phyloP scores from a whole-genome alignment of 2,888 invertebrate genomes.

The Unio delphinus region DNA sequence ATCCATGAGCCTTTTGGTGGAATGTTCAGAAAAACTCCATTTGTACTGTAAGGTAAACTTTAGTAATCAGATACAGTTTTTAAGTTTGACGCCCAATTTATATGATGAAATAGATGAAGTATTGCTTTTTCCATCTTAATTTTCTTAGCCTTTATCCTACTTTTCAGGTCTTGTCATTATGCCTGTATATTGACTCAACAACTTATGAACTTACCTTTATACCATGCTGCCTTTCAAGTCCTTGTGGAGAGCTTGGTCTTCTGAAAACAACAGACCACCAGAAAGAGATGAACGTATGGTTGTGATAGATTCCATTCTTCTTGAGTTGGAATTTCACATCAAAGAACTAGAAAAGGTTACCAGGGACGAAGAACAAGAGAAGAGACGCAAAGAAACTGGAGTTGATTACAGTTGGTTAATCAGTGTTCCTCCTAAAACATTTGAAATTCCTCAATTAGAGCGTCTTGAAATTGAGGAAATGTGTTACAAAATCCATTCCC shows the following conservation, averaged over 20 bases:
- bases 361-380: slow-evolving; percentile 50
- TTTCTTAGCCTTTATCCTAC: no score
- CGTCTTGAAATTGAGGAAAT: slow-evolving; percentile 65
- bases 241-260: slow-evolving; percentile 43
- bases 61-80: no score
- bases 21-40: no score
- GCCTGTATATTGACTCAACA: no score
- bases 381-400: slow-evolving; percentile 45
- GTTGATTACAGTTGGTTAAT: slow-evolving; percentile 69
- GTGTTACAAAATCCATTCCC: slow-evolving; percentile 60
- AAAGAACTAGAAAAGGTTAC: slow-evolving; percentile 50
- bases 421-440: slow-evolving; percentile 48
- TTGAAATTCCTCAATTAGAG: slow-evolving; percentile 65
- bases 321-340: slow-evolving; percentile 59
- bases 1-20: no score
- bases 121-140: no score
- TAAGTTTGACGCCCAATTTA: no score
- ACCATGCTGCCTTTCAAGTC: slow-evolving; percentile 44
- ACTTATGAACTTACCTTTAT: no score
- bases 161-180: no score
- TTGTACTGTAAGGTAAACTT: no score
- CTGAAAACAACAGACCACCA: slow-evolving; percentile 37
- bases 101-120: no score
- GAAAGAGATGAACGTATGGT: slow-evolving; percentile 48
- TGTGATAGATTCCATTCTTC: slow-evolving; percentile 55